Percentiles rank a stretch among this genome's conserved stretches.
Conservation (phyloP, 2,113 vertebrate genomes). For the Proterorhinus semilunaris region DNA sequence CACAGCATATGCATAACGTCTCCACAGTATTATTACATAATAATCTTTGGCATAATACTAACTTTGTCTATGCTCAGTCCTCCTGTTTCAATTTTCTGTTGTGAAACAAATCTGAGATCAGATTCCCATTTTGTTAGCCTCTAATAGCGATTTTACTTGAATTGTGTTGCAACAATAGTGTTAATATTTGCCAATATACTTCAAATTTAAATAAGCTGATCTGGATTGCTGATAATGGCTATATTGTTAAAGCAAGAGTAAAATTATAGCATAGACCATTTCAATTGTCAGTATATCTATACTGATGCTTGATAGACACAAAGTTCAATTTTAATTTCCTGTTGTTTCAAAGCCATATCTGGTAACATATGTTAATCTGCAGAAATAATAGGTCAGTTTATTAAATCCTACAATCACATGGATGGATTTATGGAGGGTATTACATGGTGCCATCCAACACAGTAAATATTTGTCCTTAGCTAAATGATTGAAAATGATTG, state of each 20-base stretch:
- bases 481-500: too few species aligned
- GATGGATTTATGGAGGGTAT: neutral
- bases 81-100: too few species aligned
- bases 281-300: neutral
- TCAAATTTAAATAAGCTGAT: too few species aligned
- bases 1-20: too few species aligned
- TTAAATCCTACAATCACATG: neutral
- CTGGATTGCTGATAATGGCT: neutral
- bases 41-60: too few species aligned
- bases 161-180: too few species aligned
- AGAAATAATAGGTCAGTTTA: neutral
- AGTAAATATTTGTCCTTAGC: neutral
- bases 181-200: too few species aligned
- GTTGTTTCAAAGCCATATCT: neutral
- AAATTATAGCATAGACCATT: neutral
- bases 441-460: neutral
- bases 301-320: neutral
- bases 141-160: too few species aligned
- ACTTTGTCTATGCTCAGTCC: too few species aligned
- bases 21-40: too few species aligned
- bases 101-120: too few species aligned
- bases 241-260: neutral
- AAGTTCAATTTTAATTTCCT: slow-evolving; percentile 23
- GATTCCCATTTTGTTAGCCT: too few species aligned
- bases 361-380: neutral